Percentiles rank a stretch among this genome's conserved stretches.
Evolutionary conservation across 2,888 invertebrate genomes (phyloP).

Genomic region (Gymnoscelis rufifasciata): DNA sequence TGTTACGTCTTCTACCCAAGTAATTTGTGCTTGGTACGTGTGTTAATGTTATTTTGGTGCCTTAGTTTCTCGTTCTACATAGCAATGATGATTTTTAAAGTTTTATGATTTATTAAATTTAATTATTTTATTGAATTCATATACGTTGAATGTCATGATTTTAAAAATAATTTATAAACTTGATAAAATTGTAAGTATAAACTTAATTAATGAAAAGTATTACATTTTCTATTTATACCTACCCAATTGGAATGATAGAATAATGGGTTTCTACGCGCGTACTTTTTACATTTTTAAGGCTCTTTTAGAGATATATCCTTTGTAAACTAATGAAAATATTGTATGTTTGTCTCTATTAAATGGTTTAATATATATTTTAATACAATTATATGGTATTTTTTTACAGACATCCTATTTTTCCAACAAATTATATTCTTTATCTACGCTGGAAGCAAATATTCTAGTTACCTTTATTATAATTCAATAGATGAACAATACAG

Average conservation of each 20-base stretch:
- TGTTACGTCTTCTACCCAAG: slow-evolving; percentile 53
- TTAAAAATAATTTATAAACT: slow-evolving; percentile 44
- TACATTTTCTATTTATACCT: slow-evolving; percentile 36
- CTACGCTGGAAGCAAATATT: slow-evolving; percentile 23
- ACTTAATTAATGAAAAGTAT: slow-evolving; percentile 44
- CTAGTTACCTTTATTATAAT: slow-evolving; percentile 29
- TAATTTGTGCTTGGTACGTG: slow-evolving; percentile 47
- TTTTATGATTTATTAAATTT: not conserved
- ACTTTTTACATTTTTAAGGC: slow-evolving; percentile 73
- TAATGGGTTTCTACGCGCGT: slow-evolving; percentile 59
- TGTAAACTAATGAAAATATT: slow-evolving; percentile 78
- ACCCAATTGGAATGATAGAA: slow-evolving; percentile 50
- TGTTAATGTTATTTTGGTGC: slow-evolving; percentile 66
- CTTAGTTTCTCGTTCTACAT: slow-evolving; percentile 52
- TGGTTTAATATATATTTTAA: slow-evolving; percentile 80
- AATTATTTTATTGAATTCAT: slow-evolving; percentile 19
- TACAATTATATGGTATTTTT: slow-evolving; percentile 55
- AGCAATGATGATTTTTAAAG: slow-evolving; percentile 17
- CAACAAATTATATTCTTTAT: slow-evolving; percentile 9
- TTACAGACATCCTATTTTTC: slow-evolving; percentile 23
- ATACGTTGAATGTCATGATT: slow-evolving; percentile 31
- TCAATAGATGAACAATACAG: slow-evolving; percentile 24
- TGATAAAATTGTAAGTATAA: slow-evolving; percentile 42
- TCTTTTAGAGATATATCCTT: slow-evolving; percentile 65
- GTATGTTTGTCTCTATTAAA: slow-evolving; percentile 78